These are phyloP conservation scores for Anser cygnoides DNA, from an alignment of 2,113 vertebrate species.

Conservation along the genomic window DNA sequence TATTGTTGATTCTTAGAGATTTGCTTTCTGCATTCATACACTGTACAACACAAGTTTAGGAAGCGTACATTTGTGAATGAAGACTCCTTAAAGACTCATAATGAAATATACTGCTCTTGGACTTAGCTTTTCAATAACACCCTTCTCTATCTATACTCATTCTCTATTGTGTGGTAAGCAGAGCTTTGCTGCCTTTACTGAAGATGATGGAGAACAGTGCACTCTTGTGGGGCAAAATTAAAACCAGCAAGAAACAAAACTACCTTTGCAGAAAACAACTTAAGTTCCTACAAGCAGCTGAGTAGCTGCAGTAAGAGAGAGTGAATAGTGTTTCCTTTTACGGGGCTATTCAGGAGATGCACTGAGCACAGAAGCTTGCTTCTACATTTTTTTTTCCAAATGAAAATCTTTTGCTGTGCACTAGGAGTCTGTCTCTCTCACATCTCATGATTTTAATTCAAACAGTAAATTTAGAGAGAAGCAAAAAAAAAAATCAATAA, in stretches of 20 bases:
- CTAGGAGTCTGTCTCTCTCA: neutral
- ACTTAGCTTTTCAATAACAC: neutral
- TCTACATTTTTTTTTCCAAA: neutral
- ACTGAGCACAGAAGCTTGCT: neutral
- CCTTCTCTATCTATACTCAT: neutral
- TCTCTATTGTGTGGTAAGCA: neutral
- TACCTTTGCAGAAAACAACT: neutral
- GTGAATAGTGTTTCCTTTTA: neutral
- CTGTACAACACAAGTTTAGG: neutral
- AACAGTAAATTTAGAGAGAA: neutral
- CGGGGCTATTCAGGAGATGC: neutral
- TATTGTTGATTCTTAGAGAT: neutral
- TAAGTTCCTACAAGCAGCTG: neutral
- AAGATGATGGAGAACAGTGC: slow-evolving; percentile 52
- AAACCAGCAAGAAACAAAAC: neutral
- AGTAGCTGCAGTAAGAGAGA: neutral
- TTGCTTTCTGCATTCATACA: neutral
- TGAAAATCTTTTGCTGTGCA: neutral
- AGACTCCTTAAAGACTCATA: neutral
- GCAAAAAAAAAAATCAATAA: neutral
- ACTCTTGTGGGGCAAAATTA: slow-evolving; percentile 60
- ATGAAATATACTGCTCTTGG: neutral
- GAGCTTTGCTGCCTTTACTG: neutral
- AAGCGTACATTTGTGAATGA: neutral
- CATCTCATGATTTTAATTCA: neutral